Conservation (phyloP, 1,140 invertebrate genomes). For the Helicoverpa zea region DNA sequence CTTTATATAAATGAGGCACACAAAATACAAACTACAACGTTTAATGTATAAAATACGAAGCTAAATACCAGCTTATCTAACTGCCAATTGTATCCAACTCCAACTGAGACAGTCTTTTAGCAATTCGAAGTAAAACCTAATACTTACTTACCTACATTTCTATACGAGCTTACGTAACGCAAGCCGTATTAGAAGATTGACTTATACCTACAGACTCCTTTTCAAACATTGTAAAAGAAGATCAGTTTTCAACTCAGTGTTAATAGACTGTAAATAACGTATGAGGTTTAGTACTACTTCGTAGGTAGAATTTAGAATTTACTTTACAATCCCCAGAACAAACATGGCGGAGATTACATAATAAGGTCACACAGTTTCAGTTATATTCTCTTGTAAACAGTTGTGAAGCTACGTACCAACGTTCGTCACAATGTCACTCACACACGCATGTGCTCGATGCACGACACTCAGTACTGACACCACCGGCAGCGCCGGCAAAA, state of each 20-base stretch:
- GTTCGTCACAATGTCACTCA: too few species aligned
- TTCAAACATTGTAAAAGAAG: conserved; percentile 46
- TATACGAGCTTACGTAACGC: conserved; percentile 7
- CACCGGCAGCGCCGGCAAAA: too few species aligned
- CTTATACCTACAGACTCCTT: conserved; percentile 31
- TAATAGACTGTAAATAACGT: conserved; percentile 63
- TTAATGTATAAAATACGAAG: neutral
- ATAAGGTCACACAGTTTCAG: too few species aligned
- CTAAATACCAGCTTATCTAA: neutral
- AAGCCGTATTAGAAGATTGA: conserved; percentile 54
- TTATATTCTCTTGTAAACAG: too few species aligned
- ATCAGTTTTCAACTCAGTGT: conserved; percentile 59
- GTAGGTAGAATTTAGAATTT: conserved; percentile 42
- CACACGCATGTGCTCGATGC: too few species aligned
- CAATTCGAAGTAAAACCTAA: neutral
- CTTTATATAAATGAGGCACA: neutral
- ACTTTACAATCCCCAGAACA: conserved; percentile 40
- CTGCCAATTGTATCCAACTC: neutral
- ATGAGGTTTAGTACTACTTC: conserved; percentile 53
- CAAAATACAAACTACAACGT: neutral
- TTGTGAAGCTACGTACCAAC: too few species aligned
- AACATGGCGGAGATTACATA: conserved; percentile 36
- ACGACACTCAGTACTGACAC: too few species aligned
- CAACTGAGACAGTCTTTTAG: neutral
- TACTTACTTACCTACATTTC: neutral